Evolutionary conservation across 1,140 invertebrate genomes (phyloP).

Genomic region (Apis florea): DNA sequence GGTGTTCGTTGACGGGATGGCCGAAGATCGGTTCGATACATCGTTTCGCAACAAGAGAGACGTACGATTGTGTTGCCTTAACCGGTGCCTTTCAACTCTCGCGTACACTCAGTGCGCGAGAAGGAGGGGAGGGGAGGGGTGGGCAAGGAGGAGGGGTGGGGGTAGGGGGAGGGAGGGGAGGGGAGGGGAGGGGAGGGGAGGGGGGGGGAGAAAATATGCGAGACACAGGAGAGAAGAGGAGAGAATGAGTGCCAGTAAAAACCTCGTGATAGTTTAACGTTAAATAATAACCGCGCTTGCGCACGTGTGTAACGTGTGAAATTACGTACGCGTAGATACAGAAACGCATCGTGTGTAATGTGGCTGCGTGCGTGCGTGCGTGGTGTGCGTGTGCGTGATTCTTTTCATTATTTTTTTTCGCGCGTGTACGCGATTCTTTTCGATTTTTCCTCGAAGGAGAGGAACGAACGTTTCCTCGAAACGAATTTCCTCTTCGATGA

Average conservation of each 20-base stretch:
- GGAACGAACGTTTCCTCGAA: not conserved
- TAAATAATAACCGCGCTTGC: conserved; percentile 40
- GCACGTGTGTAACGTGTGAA: not conserved
- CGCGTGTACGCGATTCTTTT: not conserved
- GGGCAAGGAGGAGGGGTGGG: too few relatives aligned
- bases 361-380: not conserved
- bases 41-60: conserved; percentile 18
- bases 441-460: not conserved
- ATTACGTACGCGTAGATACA: not conserved
- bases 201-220: conserved; percentile 1
- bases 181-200: too few relatives aligned
- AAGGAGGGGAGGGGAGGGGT: too few relatives aligned
- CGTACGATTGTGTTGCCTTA: conserved; percentile 56
- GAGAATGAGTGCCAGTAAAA: conserved; percentile 46
- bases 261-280: conserved; percentile 56
- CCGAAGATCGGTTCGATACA: conserved; percentile 40
- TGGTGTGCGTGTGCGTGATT: not conserved
- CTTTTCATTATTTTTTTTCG: not conserved
- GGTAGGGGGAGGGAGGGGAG: too few relatives aligned
- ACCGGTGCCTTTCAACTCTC: conserved; percentile 52
- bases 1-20: conserved; percentile 50
- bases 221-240: not conserved
- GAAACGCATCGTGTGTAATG: not conserved
- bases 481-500: not conserved
- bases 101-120: not conserved